Conservation (phyloP, 2,888 invertebrate species). For the Epiblema foenella region DNA sequence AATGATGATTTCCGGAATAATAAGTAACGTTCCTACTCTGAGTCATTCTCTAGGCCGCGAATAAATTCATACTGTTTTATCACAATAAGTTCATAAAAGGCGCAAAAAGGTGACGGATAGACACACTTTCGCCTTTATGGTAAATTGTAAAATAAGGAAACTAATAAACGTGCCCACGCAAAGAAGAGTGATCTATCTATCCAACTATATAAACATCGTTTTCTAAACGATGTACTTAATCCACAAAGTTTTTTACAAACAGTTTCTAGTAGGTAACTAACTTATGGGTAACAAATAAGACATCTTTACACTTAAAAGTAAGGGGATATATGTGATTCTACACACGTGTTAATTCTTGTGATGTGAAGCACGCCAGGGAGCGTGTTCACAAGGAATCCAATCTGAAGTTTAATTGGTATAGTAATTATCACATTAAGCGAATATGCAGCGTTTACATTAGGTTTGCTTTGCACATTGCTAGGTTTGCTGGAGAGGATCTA, state of each 20-base stretch:
- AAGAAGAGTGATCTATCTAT: too few relatives aligned
- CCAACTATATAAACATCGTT: too few relatives aligned
- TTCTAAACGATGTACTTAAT: too few relatives aligned
- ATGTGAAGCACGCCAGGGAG: conserved; percentile 3
- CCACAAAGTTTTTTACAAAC: not conserved
- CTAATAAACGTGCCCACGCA: too few relatives aligned
- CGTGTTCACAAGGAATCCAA: conserved; percentile 16
- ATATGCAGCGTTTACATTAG: conserved; percentile 16
- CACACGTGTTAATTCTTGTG: not conserved
- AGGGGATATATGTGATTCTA: not conserved
- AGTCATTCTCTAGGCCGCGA: not conserved
- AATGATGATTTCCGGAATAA: not conserved
- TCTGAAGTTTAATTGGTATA: conserved; percentile 22
- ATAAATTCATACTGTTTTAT: not conserved
- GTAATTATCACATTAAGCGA: conserved; percentile 22
- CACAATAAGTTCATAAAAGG: not conserved
- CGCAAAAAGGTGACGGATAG: not conserved
- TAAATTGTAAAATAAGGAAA: not conserved
- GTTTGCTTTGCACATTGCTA: conserved; percentile 13
- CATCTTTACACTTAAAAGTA: conserved; percentile 4
- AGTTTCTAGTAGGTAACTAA: not conserved
- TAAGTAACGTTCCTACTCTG: not conserved
- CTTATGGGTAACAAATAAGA: not conserved
- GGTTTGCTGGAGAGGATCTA: not conserved
- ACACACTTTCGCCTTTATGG: not conserved